phyloP scores from a whole-genome alignment of 2,888 invertebrate genomes.

The Theodoxus fluviatilis region DNA sequence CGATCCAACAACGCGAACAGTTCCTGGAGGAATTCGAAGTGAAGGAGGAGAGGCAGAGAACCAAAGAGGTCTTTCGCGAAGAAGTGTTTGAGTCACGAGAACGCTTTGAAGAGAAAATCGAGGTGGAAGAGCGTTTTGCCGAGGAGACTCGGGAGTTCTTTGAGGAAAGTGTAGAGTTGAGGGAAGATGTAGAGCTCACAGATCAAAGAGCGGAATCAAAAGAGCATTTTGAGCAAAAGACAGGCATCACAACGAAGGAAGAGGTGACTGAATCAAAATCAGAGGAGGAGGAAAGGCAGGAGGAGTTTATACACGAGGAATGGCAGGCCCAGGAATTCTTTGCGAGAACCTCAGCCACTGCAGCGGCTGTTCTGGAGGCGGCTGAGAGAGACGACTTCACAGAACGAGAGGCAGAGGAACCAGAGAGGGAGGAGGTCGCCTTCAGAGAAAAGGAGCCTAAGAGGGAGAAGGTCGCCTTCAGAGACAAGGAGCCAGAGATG shows the following conservation, averaged over 20 bases:
- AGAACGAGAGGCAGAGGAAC: constrained; percentile 30
- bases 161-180: too few species aligned
- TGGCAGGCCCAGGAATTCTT: too few species aligned
- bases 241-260: not conserved
- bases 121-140: too few species aligned
- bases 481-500: constrained; percentile 15
- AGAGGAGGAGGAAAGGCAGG: not conserved
- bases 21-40: not conserved
- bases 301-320: not conserved
- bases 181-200: too few species aligned
- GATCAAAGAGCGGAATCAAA: not conserved
- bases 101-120: too few species aligned
- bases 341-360: too few species aligned
- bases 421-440: constrained; percentile 20
- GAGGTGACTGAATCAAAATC: not conserved
- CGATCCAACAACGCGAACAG: too few species aligned
- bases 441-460: constrained; percentile 14
- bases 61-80: too few species aligned
- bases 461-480: constrained; percentile 14
- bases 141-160: too few species aligned
- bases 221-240: not conserved
- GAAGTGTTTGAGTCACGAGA: too few species aligned
- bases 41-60: not conserved
- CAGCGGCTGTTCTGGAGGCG: constrained; percentile 21
- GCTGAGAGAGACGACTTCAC: constrained; percentile 20